A percentile compares a stretch with the other conserved stretches of the same genome.
Conservation (phyloP, 2,797 vertebrate genomes). For the Scleropages formosus region DNA sequence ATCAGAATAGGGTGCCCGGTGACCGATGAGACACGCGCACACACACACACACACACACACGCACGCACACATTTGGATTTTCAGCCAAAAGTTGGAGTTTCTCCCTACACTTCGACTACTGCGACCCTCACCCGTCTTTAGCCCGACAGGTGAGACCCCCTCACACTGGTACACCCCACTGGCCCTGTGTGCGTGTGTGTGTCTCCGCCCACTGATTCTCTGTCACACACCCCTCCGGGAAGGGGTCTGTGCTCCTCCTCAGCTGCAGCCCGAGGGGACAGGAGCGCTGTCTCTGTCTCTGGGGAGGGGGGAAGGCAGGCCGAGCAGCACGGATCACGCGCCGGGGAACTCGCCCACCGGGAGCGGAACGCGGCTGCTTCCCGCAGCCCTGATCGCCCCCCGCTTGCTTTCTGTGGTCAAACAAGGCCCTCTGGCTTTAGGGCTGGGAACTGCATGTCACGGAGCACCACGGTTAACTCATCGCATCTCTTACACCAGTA, state of each 20-base stretch:
- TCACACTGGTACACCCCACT: too few relatives aligned
- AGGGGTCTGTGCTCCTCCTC: too few relatives aligned
- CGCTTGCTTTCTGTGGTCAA: not conserved
- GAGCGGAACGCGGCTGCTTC: not conserved
- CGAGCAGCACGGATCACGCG: not conserved
- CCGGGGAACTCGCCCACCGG: not conserved
- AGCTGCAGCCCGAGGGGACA: not conserved
- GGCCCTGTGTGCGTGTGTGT: too few relatives aligned
- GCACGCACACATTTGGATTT: not conserved
- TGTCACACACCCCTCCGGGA: too few relatives aligned
- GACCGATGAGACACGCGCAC: too few relatives aligned
- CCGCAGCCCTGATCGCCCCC: not conserved
- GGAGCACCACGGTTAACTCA: not conserved
- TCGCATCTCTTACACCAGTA: not conserved
- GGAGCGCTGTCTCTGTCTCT: too few relatives aligned
- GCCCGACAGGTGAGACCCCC: too few relatives aligned
- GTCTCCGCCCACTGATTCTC: too few relatives aligned
- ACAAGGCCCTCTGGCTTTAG: slow-evolving; percentile 11
- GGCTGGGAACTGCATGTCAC: not conserved
- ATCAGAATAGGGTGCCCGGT: too few relatives aligned
- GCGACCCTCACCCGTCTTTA: too few relatives aligned
- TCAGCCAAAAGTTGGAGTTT: not conserved
- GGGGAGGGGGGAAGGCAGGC: not conserved
- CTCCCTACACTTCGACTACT: not conserved
- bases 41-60: too few relatives aligned